A percentile compares a stretch with the other conserved stretches of the same genome.
Conservation (phyloP, 1,140 invertebrate species). For the Micrasema minimum region DNA sequence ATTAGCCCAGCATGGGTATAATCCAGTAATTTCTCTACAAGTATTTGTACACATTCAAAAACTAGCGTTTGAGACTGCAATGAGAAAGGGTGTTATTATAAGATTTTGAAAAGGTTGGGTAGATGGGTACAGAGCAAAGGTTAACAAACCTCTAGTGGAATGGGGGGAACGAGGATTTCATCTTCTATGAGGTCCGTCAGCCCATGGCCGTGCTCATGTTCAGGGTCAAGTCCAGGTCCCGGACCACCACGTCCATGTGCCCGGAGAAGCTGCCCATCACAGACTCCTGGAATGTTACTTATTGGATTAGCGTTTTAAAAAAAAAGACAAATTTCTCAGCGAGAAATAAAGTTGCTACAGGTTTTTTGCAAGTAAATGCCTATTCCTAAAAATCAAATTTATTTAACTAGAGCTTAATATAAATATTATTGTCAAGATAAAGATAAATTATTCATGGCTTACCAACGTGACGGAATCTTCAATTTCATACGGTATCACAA, state of each 20-base stretch:
- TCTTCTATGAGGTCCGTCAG: slow-evolving; percentile 87
- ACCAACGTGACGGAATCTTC: slow-evolving; percentile 47
- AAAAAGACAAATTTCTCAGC: no score
- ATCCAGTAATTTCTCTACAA: no score
- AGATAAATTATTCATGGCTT: no score
- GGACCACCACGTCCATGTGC: slow-evolving; percentile 72
- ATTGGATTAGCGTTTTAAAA: no score
- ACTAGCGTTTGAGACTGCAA: not conserved
- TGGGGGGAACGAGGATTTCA: slow-evolving; percentile 80
- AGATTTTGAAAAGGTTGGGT: not conserved
- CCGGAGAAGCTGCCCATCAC: slow-evolving; percentile 51
- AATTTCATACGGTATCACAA: slow-evolving; percentile 43
- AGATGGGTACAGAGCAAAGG: not conserved
- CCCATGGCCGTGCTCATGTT: slow-evolving; percentile 83
- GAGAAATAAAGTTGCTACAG: no score
- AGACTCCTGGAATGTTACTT: slow-evolving; percentile 40
- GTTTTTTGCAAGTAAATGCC: no score
- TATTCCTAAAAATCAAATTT: no score
- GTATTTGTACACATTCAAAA: slow-evolving; percentile 19
- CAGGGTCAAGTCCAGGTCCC: slow-evolving; percentile 76
- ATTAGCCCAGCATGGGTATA: no score
- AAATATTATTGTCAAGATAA: no score
- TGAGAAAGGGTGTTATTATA: no score
- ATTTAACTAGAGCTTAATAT: no score
- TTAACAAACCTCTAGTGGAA: slow-evolving; percentile 78